phyloP scores from a whole-genome alignment of 2,797 vertebrate species.

The Pteronotus mesoamericanus region DNA sequence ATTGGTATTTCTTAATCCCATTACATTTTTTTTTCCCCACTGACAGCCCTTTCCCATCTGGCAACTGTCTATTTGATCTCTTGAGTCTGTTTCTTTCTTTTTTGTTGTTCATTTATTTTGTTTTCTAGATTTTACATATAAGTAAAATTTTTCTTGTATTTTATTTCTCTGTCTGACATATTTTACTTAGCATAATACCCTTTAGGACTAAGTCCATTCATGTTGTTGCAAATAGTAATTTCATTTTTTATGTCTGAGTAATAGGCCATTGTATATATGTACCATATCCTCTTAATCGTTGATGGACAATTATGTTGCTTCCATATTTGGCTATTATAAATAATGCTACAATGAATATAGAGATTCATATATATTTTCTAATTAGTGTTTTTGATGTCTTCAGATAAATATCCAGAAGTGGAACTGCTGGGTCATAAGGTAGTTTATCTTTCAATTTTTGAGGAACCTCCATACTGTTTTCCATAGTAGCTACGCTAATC shows the following conservation, averaged over 20 bases:
- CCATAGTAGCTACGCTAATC: background rate
- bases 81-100: no score
- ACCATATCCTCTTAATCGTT: background rate
- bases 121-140: no score
- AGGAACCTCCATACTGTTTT: background rate
- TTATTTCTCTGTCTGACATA: background rate
- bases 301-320: no score
- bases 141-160: background rate
- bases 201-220: background rate
- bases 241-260: background rate
- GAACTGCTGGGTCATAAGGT: background rate
- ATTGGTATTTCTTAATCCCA: no score
- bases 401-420: background rate
- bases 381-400: background rate
- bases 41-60: no score
- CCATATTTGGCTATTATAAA: no score
- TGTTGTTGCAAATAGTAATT: background rate
- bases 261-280: background rate
- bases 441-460: background rate
- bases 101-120: no score
- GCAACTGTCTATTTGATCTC: no score
- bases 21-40: no score
- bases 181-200: background rate
- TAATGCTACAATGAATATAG: no score
- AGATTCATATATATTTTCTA: background rate